A percentile compares a stretch with the other conserved stretches of the same genome.
Evolutionary conservation across 2,113 vertebrate species (phyloP).

Genomic region (Nothocercus julius): DNA sequence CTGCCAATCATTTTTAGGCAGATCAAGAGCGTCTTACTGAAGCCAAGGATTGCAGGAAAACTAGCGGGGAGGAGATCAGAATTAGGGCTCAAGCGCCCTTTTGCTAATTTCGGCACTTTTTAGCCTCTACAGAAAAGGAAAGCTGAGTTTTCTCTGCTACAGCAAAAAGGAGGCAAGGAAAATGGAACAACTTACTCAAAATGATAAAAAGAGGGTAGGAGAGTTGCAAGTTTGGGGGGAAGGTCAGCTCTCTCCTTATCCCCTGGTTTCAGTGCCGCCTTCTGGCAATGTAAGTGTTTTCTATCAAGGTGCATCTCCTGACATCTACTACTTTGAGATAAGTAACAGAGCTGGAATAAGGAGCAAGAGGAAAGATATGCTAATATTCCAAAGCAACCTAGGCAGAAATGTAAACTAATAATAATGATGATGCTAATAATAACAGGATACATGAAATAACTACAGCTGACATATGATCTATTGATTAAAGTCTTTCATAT

Average conservation of each 20-base stretch:
- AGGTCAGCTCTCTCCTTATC: background rate
- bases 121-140: background rate
- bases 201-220: background rate
- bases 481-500: constrained; percentile 61
- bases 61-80: background rate
- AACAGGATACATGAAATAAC: constrained; percentile 60
- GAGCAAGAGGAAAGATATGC: background rate
- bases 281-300: background rate
- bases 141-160: background rate
- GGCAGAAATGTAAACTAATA: constrained; percentile 60
- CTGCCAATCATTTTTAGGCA: background rate
- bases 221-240: background rate
- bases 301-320: background rate
- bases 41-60: background rate
- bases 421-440: constrained; percentile 62
- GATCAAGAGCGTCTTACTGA: background rate
- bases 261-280: background rate
- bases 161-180: background rate
- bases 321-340: background rate
- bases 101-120: background rate
- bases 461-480: constrained; percentile 58
- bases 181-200: background rate
- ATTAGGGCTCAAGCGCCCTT: background rate
- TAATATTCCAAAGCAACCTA: background rate
- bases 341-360: background rate